These are phyloP conservation scores for Lytechinus variegatus DNA, from an alignment of 35 echinoderm and acorn worm genomes.

Conservation along the genomic window DNA sequence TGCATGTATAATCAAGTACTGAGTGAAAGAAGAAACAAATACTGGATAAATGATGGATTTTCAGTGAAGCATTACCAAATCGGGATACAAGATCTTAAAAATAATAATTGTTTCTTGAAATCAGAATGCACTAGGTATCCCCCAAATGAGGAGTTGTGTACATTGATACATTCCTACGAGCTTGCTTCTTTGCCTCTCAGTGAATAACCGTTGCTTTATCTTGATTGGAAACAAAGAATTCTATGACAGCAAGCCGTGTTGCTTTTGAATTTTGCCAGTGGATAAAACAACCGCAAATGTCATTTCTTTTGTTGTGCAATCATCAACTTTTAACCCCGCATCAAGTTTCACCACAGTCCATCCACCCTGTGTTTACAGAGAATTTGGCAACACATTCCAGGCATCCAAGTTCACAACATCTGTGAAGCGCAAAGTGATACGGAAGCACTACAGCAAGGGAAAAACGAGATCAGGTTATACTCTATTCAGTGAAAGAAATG, in stretches of 20 bases:
- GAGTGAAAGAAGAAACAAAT: neutral
- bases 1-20: neutral
- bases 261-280: neutral
- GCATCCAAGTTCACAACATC: constrained; percentile 17
- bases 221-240: constrained; percentile 6
- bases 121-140: neutral
- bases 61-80: neutral
- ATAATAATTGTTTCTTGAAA: neutral
- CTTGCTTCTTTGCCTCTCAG: neutral
- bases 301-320: constrained; percentile 21
- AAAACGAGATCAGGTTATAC: neutral
- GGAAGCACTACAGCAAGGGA: neutral
- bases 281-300: constrained; percentile 21
- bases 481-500: neutral
- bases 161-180: neutral
- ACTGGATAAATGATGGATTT: neutral
- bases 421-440: constrained; percentile 30
- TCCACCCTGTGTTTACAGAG: neutral
- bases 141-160: neutral
- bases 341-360: constrained; percentile 34
- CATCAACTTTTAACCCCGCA: constrained; percentile 36
- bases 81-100: neutral
- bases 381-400: constrained; percentile 35
- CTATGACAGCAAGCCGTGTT: neutral
- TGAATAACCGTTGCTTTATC: neutral